A percentile compares a stretch with the other conserved stretches of the same genome.
Evolutionary conservation across 2,888 invertebrate genomes (phyloP).

Genomic region (Erebia aethiops): DNA sequence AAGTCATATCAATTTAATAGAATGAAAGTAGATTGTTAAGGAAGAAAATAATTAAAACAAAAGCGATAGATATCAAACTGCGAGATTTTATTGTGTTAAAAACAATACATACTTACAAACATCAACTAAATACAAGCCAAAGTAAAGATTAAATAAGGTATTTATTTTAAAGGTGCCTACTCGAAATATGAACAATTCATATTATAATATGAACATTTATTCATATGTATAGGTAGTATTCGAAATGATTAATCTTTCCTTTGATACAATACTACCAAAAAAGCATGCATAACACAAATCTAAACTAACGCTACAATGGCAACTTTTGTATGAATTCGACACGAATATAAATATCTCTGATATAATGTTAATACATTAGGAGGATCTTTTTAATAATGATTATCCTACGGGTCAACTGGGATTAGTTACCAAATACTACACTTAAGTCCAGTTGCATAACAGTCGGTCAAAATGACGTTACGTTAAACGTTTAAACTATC

Average conservation of each 20-base stretch:
- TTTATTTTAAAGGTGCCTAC: too few relatives aligned
- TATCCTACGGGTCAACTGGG: neutral
- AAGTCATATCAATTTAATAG: too few relatives aligned
- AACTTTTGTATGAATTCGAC: neutral
- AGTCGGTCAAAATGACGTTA: too few relatives aligned
- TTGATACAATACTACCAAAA: neutral
- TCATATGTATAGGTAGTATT: too few relatives aligned
- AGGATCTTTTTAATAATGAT: neutral
- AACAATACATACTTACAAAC: conserved; percentile 1
- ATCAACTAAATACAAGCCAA: conserved; percentile 7
- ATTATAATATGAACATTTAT: too few relatives aligned
- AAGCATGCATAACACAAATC: conserved; percentile 7
- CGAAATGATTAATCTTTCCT: neutral
- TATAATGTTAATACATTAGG: conserved; percentile 2
- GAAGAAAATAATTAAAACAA: conserved; percentile 8
- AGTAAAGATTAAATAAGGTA: neutral
- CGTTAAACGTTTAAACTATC: too few relatives aligned
- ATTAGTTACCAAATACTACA: neutral
- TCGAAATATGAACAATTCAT: too few relatives aligned
- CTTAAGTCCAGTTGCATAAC: neutral
- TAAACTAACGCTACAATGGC: neutral
- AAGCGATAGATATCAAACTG: neutral
- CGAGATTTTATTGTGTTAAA: conserved; percentile 5
- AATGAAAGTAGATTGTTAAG: neutral
- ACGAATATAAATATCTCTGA: neutral